phyloP scores from a whole-genome alignment of 2,888 invertebrate species.

The Drosophila prostipennis region DNA sequence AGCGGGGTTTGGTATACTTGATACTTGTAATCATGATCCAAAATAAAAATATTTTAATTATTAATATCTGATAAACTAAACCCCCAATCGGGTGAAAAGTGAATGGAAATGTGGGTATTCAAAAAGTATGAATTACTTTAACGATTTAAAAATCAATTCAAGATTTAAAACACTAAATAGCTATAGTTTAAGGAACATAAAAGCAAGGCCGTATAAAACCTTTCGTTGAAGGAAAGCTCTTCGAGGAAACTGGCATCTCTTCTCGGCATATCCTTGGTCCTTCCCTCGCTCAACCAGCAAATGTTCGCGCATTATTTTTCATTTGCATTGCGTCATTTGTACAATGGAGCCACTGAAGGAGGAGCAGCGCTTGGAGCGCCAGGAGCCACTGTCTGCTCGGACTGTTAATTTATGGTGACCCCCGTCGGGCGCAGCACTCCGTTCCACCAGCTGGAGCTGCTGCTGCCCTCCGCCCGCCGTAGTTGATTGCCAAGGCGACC shows the following conservation, averaged over 20 bases:
- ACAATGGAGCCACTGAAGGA: conserved; percentile 2
- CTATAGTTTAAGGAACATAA: too few species aligned
- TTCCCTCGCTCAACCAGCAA: conserved; percentile 30
- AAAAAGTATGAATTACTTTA: too few species aligned
- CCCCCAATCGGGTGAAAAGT: too few species aligned
- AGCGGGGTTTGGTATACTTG: too few species aligned
- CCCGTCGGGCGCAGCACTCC: conserved; percentile 26
- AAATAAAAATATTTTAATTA: too few species aligned
- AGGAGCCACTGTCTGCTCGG: conserved; percentile 30
- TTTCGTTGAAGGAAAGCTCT: neutral
- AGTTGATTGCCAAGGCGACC: conserved; percentile 79
- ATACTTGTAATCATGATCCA: too few species aligned
- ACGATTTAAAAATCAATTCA: too few species aligned
- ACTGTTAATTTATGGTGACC: conserved; percentile 44
- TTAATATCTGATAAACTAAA: too few species aligned
- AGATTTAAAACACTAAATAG: too few species aligned
- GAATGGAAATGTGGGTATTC: too few species aligned
- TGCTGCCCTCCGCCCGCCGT: conserved; percentile 42
- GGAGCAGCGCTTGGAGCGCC: neutral
- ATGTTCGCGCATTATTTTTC: conserved; percentile 50
- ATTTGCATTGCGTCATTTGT: conserved; percentile 75
- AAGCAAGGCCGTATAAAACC: too few species aligned
- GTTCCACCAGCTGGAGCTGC: conserved; percentile 21
- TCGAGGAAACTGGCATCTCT: conserved; percentile 9
- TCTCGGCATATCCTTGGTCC: neutral